Conservation (phyloP, 2,888 invertebrate species). For the Anthophora plumipes region DNA sequence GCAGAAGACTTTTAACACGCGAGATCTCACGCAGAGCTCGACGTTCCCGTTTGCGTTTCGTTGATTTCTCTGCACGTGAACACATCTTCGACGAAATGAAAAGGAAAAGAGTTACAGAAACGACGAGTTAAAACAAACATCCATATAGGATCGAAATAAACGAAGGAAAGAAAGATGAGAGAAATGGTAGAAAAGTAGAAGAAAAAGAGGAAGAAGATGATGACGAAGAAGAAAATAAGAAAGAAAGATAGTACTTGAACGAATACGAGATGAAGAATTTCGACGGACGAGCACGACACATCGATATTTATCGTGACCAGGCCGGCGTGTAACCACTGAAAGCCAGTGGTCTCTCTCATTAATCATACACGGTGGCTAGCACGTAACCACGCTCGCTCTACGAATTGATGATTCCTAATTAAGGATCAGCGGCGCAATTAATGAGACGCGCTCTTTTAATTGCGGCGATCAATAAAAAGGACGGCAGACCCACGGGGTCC, state of each 20-base stretch:
- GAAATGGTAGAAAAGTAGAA: background rate
- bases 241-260: background rate
- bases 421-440: slow-evolving; percentile 81
- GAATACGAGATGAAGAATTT: slow-evolving; percentile 51
- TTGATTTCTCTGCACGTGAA: slow-evolving; percentile 51
- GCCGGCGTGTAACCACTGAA: slow-evolving; percentile 36
- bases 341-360: slow-evolving; percentile 51
- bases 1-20: slow-evolving; percentile 48
- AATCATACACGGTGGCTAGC: slow-evolving; percentile 71
- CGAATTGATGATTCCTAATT: slow-evolving; percentile 84
- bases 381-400: slow-evolving; percentile 56
- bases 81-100: background rate
- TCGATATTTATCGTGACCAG: slow-evolving; percentile 72
- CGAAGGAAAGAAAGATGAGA: background rate
- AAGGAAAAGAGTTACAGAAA: background rate
- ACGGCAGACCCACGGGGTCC: slow-evolving; percentile 40
- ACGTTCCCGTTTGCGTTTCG: slow-evolving; percentile 44
- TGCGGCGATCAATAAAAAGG: slow-evolving; percentile 81
- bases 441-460: slow-evolving; percentile 83
- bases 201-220: too few relatives aligned
- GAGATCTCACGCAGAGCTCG: slow-evolving; percentile 68
- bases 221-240: background rate
- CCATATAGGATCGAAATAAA: too few relatives aligned
- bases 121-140: slow-evolving; percentile 2
- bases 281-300: slow-evolving; percentile 63